Percentiles rank a stretch among this genome's conserved stretches.
These are phyloP conservation scores for Acropora tenuis DNA, from an alignment of 64 coral and sea anemone genomes.

Conservation along the genomic window DNA sequence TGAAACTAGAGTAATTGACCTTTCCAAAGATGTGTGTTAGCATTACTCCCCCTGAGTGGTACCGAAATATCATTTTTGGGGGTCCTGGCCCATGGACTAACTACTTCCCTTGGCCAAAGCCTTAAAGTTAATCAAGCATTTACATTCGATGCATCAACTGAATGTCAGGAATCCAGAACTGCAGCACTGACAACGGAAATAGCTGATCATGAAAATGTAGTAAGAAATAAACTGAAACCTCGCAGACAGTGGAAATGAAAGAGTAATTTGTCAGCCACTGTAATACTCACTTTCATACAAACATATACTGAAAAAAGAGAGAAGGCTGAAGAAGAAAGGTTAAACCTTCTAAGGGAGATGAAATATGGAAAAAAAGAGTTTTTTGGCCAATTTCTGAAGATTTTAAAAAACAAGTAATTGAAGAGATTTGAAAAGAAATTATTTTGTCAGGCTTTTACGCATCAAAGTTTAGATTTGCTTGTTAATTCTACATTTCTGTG, in stretches of 20 bases:
- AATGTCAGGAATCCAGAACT: not conserved
- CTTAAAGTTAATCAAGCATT: constrained; percentile 68
- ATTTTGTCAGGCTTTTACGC: too few relatives aligned
- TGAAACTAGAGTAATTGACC: too few relatives aligned
- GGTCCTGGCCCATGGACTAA: too few relatives aligned
- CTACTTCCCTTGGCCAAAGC: constrained; percentile 47
- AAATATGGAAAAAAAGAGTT: constrained; percentile 58
- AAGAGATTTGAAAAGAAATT: too few relatives aligned
- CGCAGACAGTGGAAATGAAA: not conserved
- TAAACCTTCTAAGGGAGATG: constrained; percentile 67
- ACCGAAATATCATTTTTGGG: too few relatives aligned
- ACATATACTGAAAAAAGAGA: constrained; percentile 62
- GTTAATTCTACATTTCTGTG: too few relatives aligned
- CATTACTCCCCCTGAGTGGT: too few relatives aligned
- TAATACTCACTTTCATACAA: constrained; percentile 49
- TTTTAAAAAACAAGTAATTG: not conserved
- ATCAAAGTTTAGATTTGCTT: too few relatives aligned
- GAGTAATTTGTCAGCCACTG: not conserved
- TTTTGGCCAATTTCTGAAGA: constrained; percentile 46
- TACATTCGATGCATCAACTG: constrained; percentile 66
- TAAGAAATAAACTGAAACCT: too few relatives aligned
- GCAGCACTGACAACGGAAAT: too few relatives aligned
- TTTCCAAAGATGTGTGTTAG: too few relatives aligned
- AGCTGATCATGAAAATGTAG: too few relatives aligned
- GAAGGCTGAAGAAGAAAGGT: constrained; percentile 66